These are phyloP conservation scores for Selene dorsalis DNA, from an alignment of 2,797 vertebrate species.

Conservation along the genomic window DNA sequence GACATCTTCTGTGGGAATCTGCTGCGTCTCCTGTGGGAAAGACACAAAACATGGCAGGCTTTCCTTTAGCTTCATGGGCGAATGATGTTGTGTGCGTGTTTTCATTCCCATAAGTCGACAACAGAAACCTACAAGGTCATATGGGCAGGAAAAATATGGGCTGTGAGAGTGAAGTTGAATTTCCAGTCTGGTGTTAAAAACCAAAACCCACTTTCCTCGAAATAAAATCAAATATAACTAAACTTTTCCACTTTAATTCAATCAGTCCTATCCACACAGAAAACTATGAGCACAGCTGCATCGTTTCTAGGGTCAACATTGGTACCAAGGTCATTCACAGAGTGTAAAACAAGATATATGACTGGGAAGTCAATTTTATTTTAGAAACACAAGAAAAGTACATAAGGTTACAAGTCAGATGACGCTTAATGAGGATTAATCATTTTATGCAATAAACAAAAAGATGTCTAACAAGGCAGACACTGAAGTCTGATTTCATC, in stretches of 20 bases:
- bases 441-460: neutral
- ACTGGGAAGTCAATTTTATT: neutral
- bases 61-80: conserved; percentile 41
- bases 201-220: conserved; percentile 4
- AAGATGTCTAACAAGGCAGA: neutral
- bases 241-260: neutral
- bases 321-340: neutral
- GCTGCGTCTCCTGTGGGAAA: conserved; percentile 93
- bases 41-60: conserved; percentile 43
- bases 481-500: neutral
- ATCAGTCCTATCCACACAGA: neutral
- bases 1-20: conserved; percentile 97
- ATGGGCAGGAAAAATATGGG: neutral
- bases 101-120: conserved; percentile 37
- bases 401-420: neutral
- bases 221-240: neutral
- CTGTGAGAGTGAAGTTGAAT: neutral
- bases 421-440: neutral
- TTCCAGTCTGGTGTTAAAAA: neutral
- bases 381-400: neutral
- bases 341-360: neutral
- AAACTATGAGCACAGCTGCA: neutral
- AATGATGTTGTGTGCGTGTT: conserved; percentile 13
- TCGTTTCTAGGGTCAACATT: neutral
- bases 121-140: conserved; percentile 29